phyloP scores from a whole-genome alignment of 2,888 invertebrate species.

The Timema podura region DNA sequence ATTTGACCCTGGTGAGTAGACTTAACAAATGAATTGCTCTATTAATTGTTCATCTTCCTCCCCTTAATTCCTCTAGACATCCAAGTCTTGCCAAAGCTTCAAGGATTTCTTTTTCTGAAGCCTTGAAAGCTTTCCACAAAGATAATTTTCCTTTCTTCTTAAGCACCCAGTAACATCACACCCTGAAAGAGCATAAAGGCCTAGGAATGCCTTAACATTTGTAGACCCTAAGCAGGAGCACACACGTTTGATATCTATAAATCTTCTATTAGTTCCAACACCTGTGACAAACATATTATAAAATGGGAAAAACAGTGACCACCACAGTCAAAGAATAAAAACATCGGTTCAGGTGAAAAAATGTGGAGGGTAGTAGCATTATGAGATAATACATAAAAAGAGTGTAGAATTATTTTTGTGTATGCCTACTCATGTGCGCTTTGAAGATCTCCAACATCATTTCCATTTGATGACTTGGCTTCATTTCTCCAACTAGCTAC shows the following conservation, averaged over 20 bases:
- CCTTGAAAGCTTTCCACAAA: background rate
- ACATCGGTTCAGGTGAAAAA: constrained; percentile 17
- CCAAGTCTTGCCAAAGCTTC: background rate
- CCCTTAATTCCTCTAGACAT: background rate
- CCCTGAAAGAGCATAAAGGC: background rate
- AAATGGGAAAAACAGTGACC: constrained; percentile 17
- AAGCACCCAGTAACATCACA: background rate
- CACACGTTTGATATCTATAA: background rate
- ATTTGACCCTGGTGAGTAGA: background rate
- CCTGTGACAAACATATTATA: constrained; percentile 19
- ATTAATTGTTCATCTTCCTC: background rate
- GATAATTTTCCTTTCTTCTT: constrained; percentile 9
- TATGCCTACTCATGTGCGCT: background rate
- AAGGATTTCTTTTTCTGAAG: background rate
- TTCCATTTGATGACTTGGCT: background rate
- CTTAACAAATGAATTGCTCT: constrained; percentile 7
- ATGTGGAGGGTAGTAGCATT: background rate
- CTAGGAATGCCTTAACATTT: background rate
- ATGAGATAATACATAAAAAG: background rate
- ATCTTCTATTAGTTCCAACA: constrained; percentile 9
- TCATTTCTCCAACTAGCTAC: background rate
- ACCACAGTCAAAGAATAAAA: constrained; percentile 19
- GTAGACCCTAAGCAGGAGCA: background rate
- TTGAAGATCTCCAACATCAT: background rate
- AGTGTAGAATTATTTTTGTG: constrained; percentile 6